Percentiles rank a stretch among this genome's conserved stretches.
phyloP scores from a whole-genome alignment of 2,797 vertebrate genomes.

The Antennarius maculatus region DNA sequence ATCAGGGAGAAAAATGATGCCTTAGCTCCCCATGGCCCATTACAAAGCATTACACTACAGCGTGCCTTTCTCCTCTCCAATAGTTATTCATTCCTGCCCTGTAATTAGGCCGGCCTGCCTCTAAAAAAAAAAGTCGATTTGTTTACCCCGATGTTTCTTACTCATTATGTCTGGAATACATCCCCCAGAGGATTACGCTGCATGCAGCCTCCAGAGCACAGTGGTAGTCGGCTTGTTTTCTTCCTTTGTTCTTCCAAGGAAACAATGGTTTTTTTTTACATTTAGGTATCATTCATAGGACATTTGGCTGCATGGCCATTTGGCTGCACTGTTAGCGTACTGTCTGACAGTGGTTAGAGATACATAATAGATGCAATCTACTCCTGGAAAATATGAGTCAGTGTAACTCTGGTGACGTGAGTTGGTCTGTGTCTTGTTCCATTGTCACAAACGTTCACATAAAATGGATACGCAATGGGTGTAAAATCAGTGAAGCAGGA shows the following conservation, averaged over 20 bases:
- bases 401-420: neutral
- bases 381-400: slow-evolving; percentile 11
- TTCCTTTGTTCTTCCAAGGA: slow-evolving; percentile 60
- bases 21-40: slow-evolving; percentile 66
- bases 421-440: neutral
- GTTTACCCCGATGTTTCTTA: slow-evolving; percentile 76
- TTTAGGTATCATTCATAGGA: slow-evolving; percentile 42
- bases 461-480: too few relatives aligned
- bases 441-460: too few relatives aligned
- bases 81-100: slow-evolving; percentile 76
- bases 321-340: slow-evolving; percentile 19
- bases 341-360: slow-evolving; percentile 9
- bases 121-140: slow-evolving; percentile 71
- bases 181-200: slow-evolving; percentile 66
- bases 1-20: slow-evolving; percentile 65
- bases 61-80: slow-evolving; percentile 62
- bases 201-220: slow-evolving; percentile 60
- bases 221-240: slow-evolving; percentile 53
- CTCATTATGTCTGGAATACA: slow-evolving; percentile 77
- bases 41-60: slow-evolving; percentile 68
- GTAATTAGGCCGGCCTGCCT: slow-evolving; percentile 74
- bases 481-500: too few relatives aligned
- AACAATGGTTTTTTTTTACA: slow-evolving; percentile 44
- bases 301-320: slow-evolving; percentile 32
- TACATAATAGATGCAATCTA: slow-evolving; percentile 6